Evolutionary conservation across 2,797 vertebrate species (phyloP), one percentile per base, ranked within the genome.

Genomic region (Thaleichthys pacificus): DNA sequence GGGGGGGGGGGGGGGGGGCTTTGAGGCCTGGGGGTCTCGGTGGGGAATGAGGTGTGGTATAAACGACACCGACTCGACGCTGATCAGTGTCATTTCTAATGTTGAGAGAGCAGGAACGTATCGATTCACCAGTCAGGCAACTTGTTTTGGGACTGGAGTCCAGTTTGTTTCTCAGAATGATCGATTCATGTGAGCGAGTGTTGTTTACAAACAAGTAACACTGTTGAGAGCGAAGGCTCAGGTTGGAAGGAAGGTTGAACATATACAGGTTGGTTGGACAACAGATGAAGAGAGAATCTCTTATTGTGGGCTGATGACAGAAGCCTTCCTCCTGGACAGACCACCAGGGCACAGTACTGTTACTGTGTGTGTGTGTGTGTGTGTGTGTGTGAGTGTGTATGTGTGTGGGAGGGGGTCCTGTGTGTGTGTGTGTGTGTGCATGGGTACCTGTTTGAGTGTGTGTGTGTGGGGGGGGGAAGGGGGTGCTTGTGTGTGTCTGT

Each of bases 341-440:
- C 51, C 51, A n/a, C 51, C 51, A 54, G 51, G 51, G 19, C 51
- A 54, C 51, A 54, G 51, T n/a, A 54, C 51, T 54, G 51, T 54
- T 19, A 54, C 51, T 42, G 11, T 38, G 35, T 38, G 35, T 38
- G 17, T 51, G 49, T 51, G 64, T 70, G 72, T 28, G 76, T 28
- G 70, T 64, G 61, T 69, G 7, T 42, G 64, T 66, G 19, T 66
- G n/a, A 47, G 56, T 54, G 70, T 57, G 22, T 72, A 62, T 24
- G 75, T 42, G 70, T 60, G 62, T 65, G 65, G 38, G 38, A 54
- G 4, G 3, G 17, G 8, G 51, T 42, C 38, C 38, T 42, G 38
- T 11, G 38, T 12, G 38, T 42, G 19, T 6, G 51, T 47, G 2
- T 47, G 22, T 62, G 35, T 61, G 15, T 49, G 35, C 58, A 8